Evolutionary conservation across 2,113 vertebrate species (phyloP).

Genomic region (Carassius auratus): DNA sequence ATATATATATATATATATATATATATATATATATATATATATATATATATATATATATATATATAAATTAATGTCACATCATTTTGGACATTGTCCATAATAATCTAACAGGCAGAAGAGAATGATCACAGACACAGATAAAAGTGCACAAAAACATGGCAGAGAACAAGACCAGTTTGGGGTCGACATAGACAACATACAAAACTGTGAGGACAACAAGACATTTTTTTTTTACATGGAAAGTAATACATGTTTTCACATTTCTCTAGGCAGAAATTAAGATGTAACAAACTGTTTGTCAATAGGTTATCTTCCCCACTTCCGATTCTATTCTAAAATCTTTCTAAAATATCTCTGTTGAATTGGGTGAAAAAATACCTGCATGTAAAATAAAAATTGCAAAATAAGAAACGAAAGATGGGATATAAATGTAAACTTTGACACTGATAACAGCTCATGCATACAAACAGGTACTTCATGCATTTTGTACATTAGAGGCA

Average conservation of each 20-base stretch:
- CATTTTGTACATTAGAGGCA: constrained; percentile 49
- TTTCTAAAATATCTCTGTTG: not conserved
- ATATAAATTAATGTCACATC: constrained; percentile 65
- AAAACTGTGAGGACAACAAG: constrained; percentile 53
- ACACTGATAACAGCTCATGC: constrained; percentile 54
- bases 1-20: constrained; percentile 65
- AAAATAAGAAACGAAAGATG: not conserved
- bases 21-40: constrained; percentile 48
- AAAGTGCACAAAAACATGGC: constrained; percentile 68
- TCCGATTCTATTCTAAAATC: not conserved
- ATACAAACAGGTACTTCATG: constrained; percentile 54
- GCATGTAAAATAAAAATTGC: not conserved
- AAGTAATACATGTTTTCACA: constrained; percentile 42
- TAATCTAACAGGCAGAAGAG: constrained; percentile 74
- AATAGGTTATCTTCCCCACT: not conserved
- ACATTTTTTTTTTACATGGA: constrained; percentile 32
- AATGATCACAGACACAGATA: constrained; percentile 71
- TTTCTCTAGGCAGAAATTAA: constrained; percentile 47
- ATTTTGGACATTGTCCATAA: constrained; percentile 55
- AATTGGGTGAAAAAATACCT: not conserved
- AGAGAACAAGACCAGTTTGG: constrained; percentile 61
- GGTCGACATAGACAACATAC: constrained; percentile 60
- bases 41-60: constrained; percentile 63
- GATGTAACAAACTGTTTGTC: not conserved
- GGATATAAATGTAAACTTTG: constrained; percentile 43